Conservation (phyloP, 2,113 vertebrate species). For the Toxotes jaculatrix region DNA sequence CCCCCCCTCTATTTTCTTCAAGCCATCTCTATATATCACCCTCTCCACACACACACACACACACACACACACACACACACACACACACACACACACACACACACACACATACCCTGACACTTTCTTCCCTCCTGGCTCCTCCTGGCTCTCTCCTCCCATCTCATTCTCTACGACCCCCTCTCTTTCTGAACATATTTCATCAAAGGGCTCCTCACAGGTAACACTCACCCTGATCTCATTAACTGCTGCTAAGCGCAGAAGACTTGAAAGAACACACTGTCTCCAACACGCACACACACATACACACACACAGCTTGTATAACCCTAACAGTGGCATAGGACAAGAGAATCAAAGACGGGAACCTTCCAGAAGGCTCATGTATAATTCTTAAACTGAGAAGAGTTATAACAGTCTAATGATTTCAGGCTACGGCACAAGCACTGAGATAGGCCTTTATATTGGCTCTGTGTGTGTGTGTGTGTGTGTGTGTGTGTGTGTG, state of each 20-base stretch:
- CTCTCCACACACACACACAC: neutral
- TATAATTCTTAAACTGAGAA: conserved; percentile 64
- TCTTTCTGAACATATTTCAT: conserved; percentile 76
- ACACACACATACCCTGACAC: neutral
- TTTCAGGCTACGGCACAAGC: conserved; percentile 37
- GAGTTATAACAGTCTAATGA: conserved; percentile 46
- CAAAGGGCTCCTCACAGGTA: conserved; percentile 76
- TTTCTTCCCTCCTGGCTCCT: conserved; percentile 21
- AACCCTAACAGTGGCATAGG: conserved; percentile 52
- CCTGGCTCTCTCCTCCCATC: conserved; percentile 49
- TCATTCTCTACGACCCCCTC: conserved; percentile 56
- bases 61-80: conserved; percentile 1
- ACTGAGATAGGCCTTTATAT: conserved; percentile 33
- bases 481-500: neutral
- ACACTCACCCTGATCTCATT: conserved; percentile 76
- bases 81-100: conserved; percentile 5
- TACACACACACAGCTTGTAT: conserved; percentile 39
- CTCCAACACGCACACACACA: conserved; percentile 30
- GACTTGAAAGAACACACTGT: conserved; percentile 65
- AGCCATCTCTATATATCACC: conserved; percentile 61
- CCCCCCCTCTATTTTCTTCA: conserved; percentile 64
- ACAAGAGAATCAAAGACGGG: conserved; percentile 67
- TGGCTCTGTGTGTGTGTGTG: neutral
- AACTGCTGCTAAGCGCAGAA: conserved; percentile 71
- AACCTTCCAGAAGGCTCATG: conserved; percentile 63